Conservation (phyloP, 1,140 invertebrate species). For the Hyles vespertilio region DNA sequence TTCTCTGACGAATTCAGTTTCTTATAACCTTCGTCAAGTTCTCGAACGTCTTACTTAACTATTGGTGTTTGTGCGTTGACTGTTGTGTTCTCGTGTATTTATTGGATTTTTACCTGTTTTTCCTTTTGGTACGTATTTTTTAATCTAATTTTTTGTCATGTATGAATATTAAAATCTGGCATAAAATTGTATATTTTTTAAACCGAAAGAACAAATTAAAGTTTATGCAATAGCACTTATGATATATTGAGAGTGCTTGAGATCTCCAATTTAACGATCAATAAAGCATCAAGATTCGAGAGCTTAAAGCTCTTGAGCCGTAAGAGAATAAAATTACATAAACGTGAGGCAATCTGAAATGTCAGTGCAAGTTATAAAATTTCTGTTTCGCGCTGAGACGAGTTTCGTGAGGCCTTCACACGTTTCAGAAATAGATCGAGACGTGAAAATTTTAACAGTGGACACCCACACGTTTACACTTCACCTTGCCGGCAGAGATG, state of each 20-base stretch:
- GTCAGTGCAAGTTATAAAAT: slow-evolving; percentile 43
- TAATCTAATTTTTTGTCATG: slow-evolving; percentile 6
- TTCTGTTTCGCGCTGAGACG: slow-evolving; percentile 38
- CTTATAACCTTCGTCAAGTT: slow-evolving; percentile 55
- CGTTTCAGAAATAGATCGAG: slow-evolving; percentile 64
- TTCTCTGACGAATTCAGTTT: slow-evolving; percentile 54
- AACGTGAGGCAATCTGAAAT: neutral
- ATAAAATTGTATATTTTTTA: no score
- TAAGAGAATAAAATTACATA: no score
- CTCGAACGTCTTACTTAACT: slow-evolving; percentile 36
- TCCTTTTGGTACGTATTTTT: slow-evolving; percentile 42
- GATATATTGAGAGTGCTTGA: no score
- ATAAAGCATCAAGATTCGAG: no score
- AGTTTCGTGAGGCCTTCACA: slow-evolving; percentile 55
- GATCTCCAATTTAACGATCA: no score
- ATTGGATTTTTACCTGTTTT: slow-evolving; percentile 49
- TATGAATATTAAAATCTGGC: no score
- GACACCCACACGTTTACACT: slow-evolving; percentile 62
- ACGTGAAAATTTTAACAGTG: slow-evolving; percentile 66
- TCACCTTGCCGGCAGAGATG: slow-evolving; percentile 64
- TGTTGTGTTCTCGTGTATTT: slow-evolving; percentile 45
- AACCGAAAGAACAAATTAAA: no score
- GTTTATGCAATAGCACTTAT: no score
- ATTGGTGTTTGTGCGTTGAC: slow-evolving; percentile 49
- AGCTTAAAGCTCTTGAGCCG: no score